phyloP scores from a whole-genome alignment of 2,113 vertebrate species.

The Callopanchax toddi region DNA sequence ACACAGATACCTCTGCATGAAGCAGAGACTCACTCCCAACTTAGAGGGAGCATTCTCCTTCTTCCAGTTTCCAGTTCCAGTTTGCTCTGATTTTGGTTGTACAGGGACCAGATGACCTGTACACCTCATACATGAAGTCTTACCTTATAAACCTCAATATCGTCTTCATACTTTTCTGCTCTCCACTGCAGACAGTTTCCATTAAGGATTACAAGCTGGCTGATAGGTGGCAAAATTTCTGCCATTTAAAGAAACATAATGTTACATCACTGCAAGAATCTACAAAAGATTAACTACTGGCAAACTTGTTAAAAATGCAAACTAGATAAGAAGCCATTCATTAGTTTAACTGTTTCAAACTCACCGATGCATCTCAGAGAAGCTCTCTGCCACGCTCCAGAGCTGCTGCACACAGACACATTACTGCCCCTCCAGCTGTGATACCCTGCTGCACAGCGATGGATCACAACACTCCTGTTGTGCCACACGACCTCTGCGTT shows the following conservation, averaged over 20 bases:
- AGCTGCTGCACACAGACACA: slow-evolving; percentile 65
- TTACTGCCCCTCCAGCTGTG: slow-evolving; percentile 74
- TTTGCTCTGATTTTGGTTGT: too few relatives aligned
- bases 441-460: slow-evolving; percentile 73
- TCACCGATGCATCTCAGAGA: slow-evolving; percentile 76
- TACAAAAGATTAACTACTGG: too few relatives aligned
- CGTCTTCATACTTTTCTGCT: slow-evolving; percentile 71
- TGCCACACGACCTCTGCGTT: slow-evolving; percentile 72
- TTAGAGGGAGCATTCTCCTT: too few relatives aligned
- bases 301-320: too few relatives aligned
- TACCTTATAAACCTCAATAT: slow-evolving; percentile 76
- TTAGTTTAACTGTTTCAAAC: background rate
- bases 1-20: too few relatives aligned
- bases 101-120: too few relatives aligned
- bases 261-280: too few relatives aligned
- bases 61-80: too few relatives aligned
- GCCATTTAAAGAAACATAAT: background rate
- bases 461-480: slow-evolving; percentile 69
- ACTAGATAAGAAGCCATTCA: too few relatives aligned
- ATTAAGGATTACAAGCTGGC: slow-evolving; percentile 75
- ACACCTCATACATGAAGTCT: background rate
- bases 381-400: slow-evolving; percentile 70
- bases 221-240: slow-evolving; percentile 77
- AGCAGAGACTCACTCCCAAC: too few relatives aligned
- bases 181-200: slow-evolving; percentile 85